phyloP scores from a whole-genome alignment of 2,888 invertebrate species.

The Mesoligia furuncula region DNA sequence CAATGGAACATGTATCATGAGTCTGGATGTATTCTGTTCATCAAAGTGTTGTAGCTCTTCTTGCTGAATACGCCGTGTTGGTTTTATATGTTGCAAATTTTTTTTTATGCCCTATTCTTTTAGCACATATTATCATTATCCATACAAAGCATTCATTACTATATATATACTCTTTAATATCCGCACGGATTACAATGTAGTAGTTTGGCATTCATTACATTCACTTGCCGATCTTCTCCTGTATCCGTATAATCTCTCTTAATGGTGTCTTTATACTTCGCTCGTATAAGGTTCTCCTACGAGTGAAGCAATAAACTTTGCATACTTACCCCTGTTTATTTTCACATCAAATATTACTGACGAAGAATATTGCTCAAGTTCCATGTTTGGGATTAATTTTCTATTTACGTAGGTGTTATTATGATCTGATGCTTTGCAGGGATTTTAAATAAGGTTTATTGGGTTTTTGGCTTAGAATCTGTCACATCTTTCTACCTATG shows the following conservation, averaged over 20 bases:
- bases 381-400: constrained; percentile 48
- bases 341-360: constrained; percentile 52
- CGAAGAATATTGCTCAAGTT: constrained; percentile 50
- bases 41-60: background rate
- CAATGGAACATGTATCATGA: background rate
- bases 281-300: constrained; percentile 25
- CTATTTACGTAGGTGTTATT: constrained; percentile 26
- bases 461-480: background rate
- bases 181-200: constrained; percentile 14
- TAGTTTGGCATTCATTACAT: constrained; percentile 50
- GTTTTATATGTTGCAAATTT: background rate
- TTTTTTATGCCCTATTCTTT: background rate
- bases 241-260: constrained; percentile 49
- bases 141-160: constrained; percentile 11
- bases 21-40: background rate
- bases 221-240: constrained; percentile 49
- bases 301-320: constrained; percentile 47
- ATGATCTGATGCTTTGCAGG: constrained; percentile 15
- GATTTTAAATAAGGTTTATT: constrained; percentile 16
- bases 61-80: background rate
- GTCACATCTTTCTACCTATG: background rate
- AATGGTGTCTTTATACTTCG: constrained; percentile 39
- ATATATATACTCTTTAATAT: constrained; percentile 25
- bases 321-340: constrained; percentile 52
- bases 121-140: background rate